Percentiles rank a stretch among this genome's conserved stretches.
Evolutionary conservation across 2,797 vertebrate genomes (phyloP).

Genomic region (Dallia pectoralis): DNA sequence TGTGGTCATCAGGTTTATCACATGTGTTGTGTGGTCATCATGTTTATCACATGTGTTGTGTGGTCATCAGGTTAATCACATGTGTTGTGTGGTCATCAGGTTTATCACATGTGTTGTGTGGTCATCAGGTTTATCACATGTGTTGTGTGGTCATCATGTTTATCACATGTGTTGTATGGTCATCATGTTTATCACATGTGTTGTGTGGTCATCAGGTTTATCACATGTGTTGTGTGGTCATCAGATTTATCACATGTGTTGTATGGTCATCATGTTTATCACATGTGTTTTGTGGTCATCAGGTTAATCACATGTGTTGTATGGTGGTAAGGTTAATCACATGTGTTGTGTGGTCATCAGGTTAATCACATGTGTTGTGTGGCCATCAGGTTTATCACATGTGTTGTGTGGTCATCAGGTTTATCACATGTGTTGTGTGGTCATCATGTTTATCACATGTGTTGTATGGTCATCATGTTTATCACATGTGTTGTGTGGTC

Average conservation of each 20-base stretch:
- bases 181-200: background rate
- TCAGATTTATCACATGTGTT: conserved; percentile 59
- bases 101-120: conserved; percentile 78
- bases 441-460: too few relatives aligned
- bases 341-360: too few relatives aligned
- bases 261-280: conserved; percentile 70
- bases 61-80: conserved; percentile 52
- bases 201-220: too few relatives aligned
- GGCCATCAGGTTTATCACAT: conserved; percentile 34
- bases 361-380: conserved; percentile 86
- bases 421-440: background rate
- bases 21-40: conserved; percentile 83
- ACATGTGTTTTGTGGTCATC: too few relatives aligned
- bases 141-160: too few relatives aligned
- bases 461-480: conserved; percentile 78
- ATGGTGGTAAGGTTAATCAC: conserved; percentile 52
- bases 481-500: too few relatives aligned
- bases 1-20: too few relatives aligned
- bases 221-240: conserved; percentile 87
- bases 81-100: conserved; percentile 84
- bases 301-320: too few relatives aligned
- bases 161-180: conserved; percentile 90
- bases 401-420: conserved; percentile 78
- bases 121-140: conserved; percentile 4
- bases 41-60: background rate